These are phyloP conservation scores for Phylloscopus collybita DNA, from an alignment of 2,797 vertebrate species.

Conservation along the genomic window DNA sequence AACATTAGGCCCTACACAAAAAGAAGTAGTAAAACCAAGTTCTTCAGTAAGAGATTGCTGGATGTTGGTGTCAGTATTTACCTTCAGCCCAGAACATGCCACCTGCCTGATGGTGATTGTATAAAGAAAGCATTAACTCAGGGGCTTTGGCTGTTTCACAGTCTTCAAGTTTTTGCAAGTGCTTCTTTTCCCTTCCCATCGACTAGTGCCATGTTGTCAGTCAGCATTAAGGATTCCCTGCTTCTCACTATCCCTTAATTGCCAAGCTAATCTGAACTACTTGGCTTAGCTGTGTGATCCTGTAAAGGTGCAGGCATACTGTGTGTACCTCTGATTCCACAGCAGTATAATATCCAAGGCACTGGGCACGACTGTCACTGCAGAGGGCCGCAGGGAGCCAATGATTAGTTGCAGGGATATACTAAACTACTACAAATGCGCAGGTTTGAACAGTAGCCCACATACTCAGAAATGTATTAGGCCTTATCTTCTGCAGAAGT, in stretches of 20 bases:
- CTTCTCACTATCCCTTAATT: constrained; percentile 45
- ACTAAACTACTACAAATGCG: not conserved
- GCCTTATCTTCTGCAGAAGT: not conserved
- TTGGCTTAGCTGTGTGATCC: constrained; percentile 33
- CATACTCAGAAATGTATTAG: not conserved
- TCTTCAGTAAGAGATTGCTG: not conserved
- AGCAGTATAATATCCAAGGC: not conserved
- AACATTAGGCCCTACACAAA: constrained; percentile 19
- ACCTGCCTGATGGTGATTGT: not conserved
- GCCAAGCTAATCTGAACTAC: constrained; percentile 17
- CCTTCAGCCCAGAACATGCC: not conserved
- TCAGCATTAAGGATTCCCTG: constrained; percentile 36
- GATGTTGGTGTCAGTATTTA: not conserved
- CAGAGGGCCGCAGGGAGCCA: not conserved
- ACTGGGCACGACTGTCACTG: not conserved
- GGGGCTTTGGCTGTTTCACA: not conserved
- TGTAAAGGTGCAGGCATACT: not conserved
- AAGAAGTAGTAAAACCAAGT: not conserved
- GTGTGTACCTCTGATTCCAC: not conserved
- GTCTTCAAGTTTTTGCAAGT: not conserved
- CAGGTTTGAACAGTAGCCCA: not conserved
- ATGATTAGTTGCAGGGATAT: not conserved
- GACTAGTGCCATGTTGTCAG: not conserved
- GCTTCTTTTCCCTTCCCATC: not conserved
- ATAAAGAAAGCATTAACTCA: not conserved